Base-by-base conservation (phyloP, 2,113 vertebrate genomes). In the Galbula dea region DNA sequence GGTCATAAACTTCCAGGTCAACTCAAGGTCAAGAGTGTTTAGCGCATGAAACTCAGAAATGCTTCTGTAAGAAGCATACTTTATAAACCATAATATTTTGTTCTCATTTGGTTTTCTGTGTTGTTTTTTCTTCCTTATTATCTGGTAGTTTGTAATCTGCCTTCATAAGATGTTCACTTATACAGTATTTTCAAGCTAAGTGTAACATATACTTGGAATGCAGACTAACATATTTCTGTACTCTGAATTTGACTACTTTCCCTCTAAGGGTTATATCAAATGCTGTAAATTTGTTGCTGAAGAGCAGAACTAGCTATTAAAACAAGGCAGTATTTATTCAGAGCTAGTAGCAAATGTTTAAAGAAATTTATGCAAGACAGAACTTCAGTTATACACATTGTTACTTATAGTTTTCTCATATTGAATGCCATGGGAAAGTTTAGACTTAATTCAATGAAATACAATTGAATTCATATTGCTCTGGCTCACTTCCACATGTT, bases 1-100 rank as follows among this genome's bases (percentile, higher is more conserved):
- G 93, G 86, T 96, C 85, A 92, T 97, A 98, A 98, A 97, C 82
- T 83, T 66, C 72, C 91, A 96, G 96, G 97, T 97, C 95, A 96
- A 14, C 74, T 67, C 12, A 16, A 96, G 94, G 97, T 97, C 89
- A 95, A 57, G 62, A 71, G 18, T 97, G 95, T 87, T 92, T 72
- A 97, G 84, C 73, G 89, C 89, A 92, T 77, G 94, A 94, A 97
- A 88, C 48, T 73, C 86, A 94, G 89, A 89, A 95, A 92, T 66
- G 55, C 59, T 96, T 86, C 54, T 84, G 14, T 34, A 79, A 72
- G 90, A 51, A 88, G 30, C 37, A 29, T 41, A 69, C 84, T 93
- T 96, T 55, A 95, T 86, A 89, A 85, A 79, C 52, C 34, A 74
- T 20, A 65, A 3, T 30, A 46, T 74, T 93, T 83, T 83, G 37